Conservation (phyloP, 2,888 invertebrate genomes). For the Masnerella sp. region DNA sequence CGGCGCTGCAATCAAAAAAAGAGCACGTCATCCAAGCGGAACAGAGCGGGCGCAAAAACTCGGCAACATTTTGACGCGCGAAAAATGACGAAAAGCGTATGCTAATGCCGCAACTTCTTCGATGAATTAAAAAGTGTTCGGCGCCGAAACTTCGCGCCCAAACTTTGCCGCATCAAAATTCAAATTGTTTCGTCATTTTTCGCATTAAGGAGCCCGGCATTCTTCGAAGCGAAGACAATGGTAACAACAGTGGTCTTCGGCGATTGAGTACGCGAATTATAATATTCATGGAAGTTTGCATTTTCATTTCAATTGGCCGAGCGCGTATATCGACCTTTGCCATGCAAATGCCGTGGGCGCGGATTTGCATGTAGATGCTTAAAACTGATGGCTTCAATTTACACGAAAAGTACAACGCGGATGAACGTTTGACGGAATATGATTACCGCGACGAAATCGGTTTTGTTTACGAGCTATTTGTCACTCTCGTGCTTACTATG, state of each 20-base stretch:
- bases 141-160: constrained; percentile 29
- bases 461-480: constrained; percentile 44
- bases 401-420: constrained; percentile 50
- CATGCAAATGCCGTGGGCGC: constrained; percentile 67
- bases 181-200: constrained; percentile 53
- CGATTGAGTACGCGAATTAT: constrained; percentile 52
- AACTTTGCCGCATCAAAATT: constrained; percentile 49
- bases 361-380: constrained; percentile 68
- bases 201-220: constrained; percentile 38
- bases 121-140: constrained; percentile 49
- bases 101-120: constrained; percentile 45
- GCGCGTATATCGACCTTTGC: constrained; percentile 68
- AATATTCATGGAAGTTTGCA: constrained; percentile 64
- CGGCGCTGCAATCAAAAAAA: constrained; percentile 76
- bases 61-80: constrained; percentile 45
- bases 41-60: constrained; percentile 27
- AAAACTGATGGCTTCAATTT: constrained; percentile 61
- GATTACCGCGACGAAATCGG: constrained; percentile 35
- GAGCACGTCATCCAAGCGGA: constrained; percentile 17
- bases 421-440: constrained; percentile 45
- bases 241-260: constrained; percentile 59
- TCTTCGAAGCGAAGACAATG: constrained; percentile 15
- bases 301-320: constrained; percentile 70
- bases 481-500: constrained; percentile 28
- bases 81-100: constrained; percentile 39